phyloP scores from a whole-genome alignment of 2,888 invertebrate species.

The Strigamia maritima region DNA sequence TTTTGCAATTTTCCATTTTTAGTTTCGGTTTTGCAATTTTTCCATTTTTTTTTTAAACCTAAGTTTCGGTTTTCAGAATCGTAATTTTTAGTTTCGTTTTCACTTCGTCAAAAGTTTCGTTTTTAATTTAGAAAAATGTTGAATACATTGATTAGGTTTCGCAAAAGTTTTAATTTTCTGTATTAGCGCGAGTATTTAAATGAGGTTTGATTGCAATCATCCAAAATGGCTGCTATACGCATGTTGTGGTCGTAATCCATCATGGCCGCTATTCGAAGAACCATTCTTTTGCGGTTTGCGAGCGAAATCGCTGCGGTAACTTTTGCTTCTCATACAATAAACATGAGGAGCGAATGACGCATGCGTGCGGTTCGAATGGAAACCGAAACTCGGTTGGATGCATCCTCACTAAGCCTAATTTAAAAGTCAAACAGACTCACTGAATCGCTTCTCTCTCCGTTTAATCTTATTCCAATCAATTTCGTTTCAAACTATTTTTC shows the following conservation, averaged over 20 bases:
- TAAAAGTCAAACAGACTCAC: background rate
- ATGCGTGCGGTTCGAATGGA: conserved; percentile 29
- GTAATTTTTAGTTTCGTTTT: no score
- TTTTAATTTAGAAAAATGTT: no score
- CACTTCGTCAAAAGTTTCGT: no score
- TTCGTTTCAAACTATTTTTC: background rate
- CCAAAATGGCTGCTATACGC: conserved; percentile 7
- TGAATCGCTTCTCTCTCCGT: background rate
- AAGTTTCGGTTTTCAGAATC: no score
- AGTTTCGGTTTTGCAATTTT: no score
- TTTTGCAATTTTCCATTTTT: no score
- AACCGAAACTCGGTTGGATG: conserved; percentile 18
- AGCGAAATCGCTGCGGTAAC: conserved; percentile 27
- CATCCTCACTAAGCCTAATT: background rate
- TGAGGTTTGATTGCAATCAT: background rate
- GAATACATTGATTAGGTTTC: no score
- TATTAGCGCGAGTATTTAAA: background rate
- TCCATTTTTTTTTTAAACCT: no score
- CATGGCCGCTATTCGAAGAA: background rate
- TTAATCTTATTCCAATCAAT: background rate
- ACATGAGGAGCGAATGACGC: conserved; percentile 28
- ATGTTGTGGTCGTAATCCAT: conserved; percentile 21
- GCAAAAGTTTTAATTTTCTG: no score
- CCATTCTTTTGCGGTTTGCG: conserved; percentile 7
- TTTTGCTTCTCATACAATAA: conserved; percentile 28